Percentiles rank a stretch among this genome's conserved stretches.
phyloP scores from a whole-genome alignment of 2,888 invertebrate genomes.

The Rhingia campestris region DNA sequence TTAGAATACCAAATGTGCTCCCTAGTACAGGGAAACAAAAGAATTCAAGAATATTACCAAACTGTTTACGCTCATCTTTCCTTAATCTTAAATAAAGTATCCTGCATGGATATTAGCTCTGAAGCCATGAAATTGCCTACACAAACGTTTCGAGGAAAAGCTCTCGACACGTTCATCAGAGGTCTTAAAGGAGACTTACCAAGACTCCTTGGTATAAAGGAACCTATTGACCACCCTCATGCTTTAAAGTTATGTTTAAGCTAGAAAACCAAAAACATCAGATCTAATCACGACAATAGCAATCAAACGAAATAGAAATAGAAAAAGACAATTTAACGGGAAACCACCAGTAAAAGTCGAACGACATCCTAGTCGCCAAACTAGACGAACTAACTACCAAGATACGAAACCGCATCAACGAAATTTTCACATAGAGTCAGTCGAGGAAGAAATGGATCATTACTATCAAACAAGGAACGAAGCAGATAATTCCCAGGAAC shows the following conservation, averaged over 20 bases:
- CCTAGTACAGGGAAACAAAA: too few relatives aligned
- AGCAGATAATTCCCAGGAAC: too few relatives aligned
- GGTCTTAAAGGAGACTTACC: constrained; percentile 68
- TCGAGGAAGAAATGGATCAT: too few relatives aligned
- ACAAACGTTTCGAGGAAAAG: constrained; percentile 23
- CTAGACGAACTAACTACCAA: neutral
- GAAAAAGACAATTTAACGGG: neutral
- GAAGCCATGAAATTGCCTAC: too few relatives aligned
- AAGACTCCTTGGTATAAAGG: constrained; percentile 63
- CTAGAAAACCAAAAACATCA: constrained; percentile 48
- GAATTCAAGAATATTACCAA: too few relatives aligned
- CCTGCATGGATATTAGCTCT: constrained; percentile 48
- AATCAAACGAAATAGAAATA: neutral
- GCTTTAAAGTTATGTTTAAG: constrained; percentile 62
- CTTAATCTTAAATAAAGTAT: too few relatives aligned
- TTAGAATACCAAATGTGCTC: too few relatives aligned
- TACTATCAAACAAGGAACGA: too few relatives aligned
- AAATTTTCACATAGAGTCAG: too few relatives aligned
- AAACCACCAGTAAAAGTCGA: neutral
- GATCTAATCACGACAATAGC: neutral
- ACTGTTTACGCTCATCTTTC: too few relatives aligned
- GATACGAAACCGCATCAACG: too few relatives aligned
- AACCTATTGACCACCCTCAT: constrained; percentile 62
- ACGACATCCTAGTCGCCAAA: constrained; percentile 1
- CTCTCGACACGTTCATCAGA: constrained; percentile 66